Evolutionary conservation across 2,113 vertebrate genomes (phyloP), one percentile per base, ranked within the genome.

Genomic region (Symphodus melops): DNA sequence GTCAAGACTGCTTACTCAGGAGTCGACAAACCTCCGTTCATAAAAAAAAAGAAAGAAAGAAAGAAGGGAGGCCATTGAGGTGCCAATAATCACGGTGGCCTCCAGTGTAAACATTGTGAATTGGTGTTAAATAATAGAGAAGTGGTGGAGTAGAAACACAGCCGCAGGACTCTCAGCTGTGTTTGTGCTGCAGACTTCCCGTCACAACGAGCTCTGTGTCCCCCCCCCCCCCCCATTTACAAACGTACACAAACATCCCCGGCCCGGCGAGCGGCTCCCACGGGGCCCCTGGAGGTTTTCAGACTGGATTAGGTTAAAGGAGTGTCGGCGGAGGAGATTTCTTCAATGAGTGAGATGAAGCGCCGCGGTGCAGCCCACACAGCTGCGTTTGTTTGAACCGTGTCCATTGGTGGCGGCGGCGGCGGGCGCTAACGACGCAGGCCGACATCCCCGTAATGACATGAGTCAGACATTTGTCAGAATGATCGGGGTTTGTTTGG

Each of bases 371-470:
- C 0, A 53, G 64, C 1, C 5, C 48, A 51, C 64, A 37, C 79
- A 80, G 75, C 65, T 60, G 61, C 62, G 36, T 88, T 49, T 68
- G 73, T 83, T 58, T 80, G 62, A 77, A 48, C 1, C 2, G 56
- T 5, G 74, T 63, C 63, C 36, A 3, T 60, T 41, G 70, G 59
- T 41, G 49, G 39, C 77, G 52, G 71, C 67, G 42, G 21, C 41
- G 2, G 9, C 5, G 14, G 14, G 46, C 8, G 8, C 59, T 42
- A 21, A 39, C 8, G 54, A 68, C 13, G 8, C 37, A 0, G 55
- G 44, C 74, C 14, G 77, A 49, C 1, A 17, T 51, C 23, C 33
- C 16, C 1, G 59, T 75, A 72, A 77, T 36, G 56, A 79, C 70
- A 76, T 16, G 9, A 80, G 69, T 36, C 7, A 59, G 67, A 77